phyloP scores from a whole-genome alignment of 2,888 invertebrate genomes.

The Apoderus coryli region DNA sequence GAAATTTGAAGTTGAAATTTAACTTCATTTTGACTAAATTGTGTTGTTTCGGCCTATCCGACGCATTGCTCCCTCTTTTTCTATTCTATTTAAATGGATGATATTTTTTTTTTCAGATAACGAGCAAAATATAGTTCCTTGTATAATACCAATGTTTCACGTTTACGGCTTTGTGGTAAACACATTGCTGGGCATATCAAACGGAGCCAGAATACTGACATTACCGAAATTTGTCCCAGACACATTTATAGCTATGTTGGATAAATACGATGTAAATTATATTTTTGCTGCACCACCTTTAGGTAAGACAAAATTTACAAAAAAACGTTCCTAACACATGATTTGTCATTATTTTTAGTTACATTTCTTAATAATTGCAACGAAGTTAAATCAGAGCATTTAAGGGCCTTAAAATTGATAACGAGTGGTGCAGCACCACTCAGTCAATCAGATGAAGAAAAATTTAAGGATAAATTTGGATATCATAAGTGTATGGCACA shows the following conservation, averaged over 20 bases:
- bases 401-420: conserved; percentile 38
- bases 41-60: too few species aligned
- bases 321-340: not conserved
- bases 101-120: conserved; percentile 29
- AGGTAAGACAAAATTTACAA: conserved; percentile 34
- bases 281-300: conserved; percentile 70
- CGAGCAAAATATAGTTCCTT: conserved; percentile 48
- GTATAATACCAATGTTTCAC: conserved; percentile 71
- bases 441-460: conserved; percentile 39
- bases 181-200: conserved; percentile 40
- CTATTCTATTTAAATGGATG: too few species aligned
- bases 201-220: conserved; percentile 51
- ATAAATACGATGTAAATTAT: conserved; percentile 45
- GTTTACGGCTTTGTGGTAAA: conserved; percentile 57
- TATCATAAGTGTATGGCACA: conserved; percentile 22
- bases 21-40: too few species aligned
- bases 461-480: conserved; percentile 36
- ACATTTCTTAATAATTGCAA: conserved; percentile 53
- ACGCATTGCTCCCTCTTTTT: too few species aligned
- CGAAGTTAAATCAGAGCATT: conserved; percentile 39
- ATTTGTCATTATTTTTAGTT: conserved; percentile 32
- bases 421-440: conserved; percentile 58
- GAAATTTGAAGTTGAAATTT: too few species aligned
- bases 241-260: conserved; percentile 47
- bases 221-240: conserved; percentile 62